These are phyloP conservation scores for Chalcosyrphus nemorum DNA, from an alignment of 2,888 invertebrate species.

Conservation along the genomic window DNA sequence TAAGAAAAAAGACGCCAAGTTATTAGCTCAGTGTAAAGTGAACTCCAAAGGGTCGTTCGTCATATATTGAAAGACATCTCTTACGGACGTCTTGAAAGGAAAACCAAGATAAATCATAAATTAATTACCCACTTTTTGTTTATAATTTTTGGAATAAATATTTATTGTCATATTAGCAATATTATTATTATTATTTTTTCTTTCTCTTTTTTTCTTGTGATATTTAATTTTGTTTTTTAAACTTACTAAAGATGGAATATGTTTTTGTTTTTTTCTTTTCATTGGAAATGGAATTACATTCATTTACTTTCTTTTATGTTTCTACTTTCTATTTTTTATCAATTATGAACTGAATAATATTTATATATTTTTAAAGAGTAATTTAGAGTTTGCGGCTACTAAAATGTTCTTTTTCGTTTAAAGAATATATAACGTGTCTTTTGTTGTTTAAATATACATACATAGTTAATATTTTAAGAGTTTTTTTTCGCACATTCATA, in stretches of 20 bases:
- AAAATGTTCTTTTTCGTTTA: neutral
- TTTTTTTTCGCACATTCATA: slow-evolving; percentile 14
- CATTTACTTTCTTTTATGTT: slow-evolving; percentile 18
- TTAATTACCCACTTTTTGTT: too few species aligned
- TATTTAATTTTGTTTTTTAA: slow-evolving; percentile 34
- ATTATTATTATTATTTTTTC: slow-evolving; percentile 42
- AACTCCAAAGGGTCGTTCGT: too few species aligned
- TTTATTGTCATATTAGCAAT: slow-evolving; percentile 80
- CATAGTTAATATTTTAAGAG: slow-evolving; percentile 5
- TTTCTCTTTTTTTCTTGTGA: neutral
- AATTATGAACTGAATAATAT: slow-evolving; percentile 5
- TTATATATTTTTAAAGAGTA: neutral
- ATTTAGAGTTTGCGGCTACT: neutral
- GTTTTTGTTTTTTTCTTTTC: slow-evolving; percentile 10
- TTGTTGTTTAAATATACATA: slow-evolving; percentile 22
- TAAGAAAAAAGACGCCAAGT: too few species aligned
- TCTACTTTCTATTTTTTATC: slow-evolving; percentile 41
- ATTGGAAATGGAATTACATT: slow-evolving; percentile 45
- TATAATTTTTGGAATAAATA: slow-evolving; percentile 79
- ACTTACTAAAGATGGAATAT: slow-evolving; percentile 50
- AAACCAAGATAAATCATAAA: too few species aligned
- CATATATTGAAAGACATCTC: too few species aligned
- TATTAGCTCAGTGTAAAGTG: too few species aligned
- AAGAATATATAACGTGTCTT: neutral
- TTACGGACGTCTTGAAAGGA: too few species aligned